Percentiles rank a stretch among this genome's conserved stretches.
These are phyloP conservation scores for Galeruca laticollis DNA, from an alignment of 2,888 invertebrate species.

Conservation along the genomic window DNA sequence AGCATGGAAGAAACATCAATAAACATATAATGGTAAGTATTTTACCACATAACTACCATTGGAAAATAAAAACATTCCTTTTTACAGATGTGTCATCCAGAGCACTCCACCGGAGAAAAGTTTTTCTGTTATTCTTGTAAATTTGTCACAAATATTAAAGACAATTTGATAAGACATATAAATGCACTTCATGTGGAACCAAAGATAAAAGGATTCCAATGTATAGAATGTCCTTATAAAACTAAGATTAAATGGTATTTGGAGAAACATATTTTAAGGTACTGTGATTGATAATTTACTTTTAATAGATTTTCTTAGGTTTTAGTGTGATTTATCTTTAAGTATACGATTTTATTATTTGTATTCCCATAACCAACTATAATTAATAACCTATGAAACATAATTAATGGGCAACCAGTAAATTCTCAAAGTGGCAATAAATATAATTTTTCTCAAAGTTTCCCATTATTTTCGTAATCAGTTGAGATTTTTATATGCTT, in stretches of 20 bases:
- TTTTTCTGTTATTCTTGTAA: background rate
- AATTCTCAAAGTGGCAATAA: no score
- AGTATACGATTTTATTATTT: no score
- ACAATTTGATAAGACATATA: background rate
- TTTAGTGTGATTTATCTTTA: no score
- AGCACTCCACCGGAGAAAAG: background rate
- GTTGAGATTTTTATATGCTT: no score
- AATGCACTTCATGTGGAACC: background rate
- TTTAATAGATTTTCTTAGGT: no score
- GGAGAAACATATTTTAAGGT: constrained; percentile 1
- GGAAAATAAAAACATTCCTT: no score
- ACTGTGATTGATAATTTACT: background rate
- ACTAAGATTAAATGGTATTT: constrained; percentile 7
- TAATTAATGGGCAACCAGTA: no score
- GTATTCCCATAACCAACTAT: no score
- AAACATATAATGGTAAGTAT: constrained; percentile 11
- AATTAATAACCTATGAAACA: no score
- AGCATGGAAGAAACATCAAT: constrained; percentile 38
- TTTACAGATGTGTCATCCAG: constrained; percentile 7
- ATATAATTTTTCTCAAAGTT: no score
- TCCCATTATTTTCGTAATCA: no score
- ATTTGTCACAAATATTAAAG: background rate
- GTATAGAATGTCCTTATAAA: background rate
- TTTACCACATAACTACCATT: background rate
- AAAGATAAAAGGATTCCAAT: background rate